A percentile compares a stretch with the other conserved stretches of the same genome.
phyloP scores from a whole-genome alignment of 2,888 invertebrate genomes.

The Kryphioiulus occultus region DNA sequence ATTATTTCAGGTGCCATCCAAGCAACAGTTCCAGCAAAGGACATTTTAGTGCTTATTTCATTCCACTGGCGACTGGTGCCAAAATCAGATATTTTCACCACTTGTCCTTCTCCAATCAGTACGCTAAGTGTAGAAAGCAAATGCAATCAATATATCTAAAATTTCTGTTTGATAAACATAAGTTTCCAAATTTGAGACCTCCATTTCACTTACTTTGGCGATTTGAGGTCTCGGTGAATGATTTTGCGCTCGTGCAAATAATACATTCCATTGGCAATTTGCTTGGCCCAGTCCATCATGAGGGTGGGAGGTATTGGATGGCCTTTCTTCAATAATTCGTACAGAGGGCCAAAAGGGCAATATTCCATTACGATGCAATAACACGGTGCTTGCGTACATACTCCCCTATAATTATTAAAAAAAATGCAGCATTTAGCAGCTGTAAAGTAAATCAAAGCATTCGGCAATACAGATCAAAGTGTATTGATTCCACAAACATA shows the following conservation, averaged over 20 bases:
- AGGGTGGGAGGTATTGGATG: conserved; percentile 84
- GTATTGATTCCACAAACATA: conserved; percentile 61
- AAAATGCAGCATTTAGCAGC: background rate
- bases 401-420: conserved; percentile 71
- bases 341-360: conserved; percentile 94
- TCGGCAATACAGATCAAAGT: background rate
- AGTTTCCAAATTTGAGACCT: background rate
- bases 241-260: conserved; percentile 96
- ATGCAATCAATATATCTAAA: background rate
- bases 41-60: conserved; percentile 94
- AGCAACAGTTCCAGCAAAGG: conserved; percentile 96
- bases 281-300: conserved; percentile 91
- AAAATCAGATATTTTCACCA: conserved; percentile 97
- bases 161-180: background rate
- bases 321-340: conserved; percentile 82
- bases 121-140: conserved; percentile 68
- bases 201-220: conserved; percentile 90
- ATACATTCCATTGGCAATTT: conserved; percentile 95
- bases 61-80: conserved; percentile 96
- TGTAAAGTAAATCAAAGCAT: background rate
- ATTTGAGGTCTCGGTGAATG: conserved; percentile 97
- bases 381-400: conserved; percentile 89
- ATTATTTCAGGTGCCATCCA: conserved; percentile 99
- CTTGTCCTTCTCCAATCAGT: conserved; percentile 78
- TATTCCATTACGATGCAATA: conserved; percentile 98